Conservation (phyloP, 2,888 invertebrate genomes). For the Caenorhabditis panamensis region DNA sequence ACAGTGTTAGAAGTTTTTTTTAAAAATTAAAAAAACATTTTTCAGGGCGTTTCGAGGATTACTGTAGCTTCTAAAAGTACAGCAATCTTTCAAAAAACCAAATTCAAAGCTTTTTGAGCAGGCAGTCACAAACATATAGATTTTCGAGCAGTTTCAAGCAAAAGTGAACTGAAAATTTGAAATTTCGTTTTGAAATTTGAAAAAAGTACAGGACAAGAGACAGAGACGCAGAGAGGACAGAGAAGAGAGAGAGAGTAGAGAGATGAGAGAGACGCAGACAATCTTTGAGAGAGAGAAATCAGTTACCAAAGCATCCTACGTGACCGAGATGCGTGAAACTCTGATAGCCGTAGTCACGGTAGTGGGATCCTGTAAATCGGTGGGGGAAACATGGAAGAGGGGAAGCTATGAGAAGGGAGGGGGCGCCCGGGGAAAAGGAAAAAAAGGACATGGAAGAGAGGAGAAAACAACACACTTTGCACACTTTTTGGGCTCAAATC, state of each 20-base stretch:
- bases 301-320: constrained; percentile 76
- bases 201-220: not conserved
- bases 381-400: not conserved
- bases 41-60: too few relatives aligned
- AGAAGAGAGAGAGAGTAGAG: constrained; percentile 3
- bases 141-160: not conserved
- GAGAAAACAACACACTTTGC: too few relatives aligned
- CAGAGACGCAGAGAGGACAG: constrained; percentile 7
- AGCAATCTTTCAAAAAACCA: not conserved
- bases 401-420: constrained; percentile 1
- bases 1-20: not conserved
- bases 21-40: too few relatives aligned
- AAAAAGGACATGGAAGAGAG: not conserved
- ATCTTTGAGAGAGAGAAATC: constrained; percentile 19
- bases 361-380: constrained; percentile 45
- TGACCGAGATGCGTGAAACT: constrained; percentile 76
- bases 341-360: constrained; percentile 76
- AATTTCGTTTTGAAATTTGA: not conserved
- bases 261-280: constrained; percentile 19
- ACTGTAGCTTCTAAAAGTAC: too few relatives aligned
- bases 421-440: not conserved
- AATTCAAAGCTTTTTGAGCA: not conserved
- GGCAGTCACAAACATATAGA: not conserved
- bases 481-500: too few relatives aligned
- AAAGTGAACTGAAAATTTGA: constrained; percentile 10